phyloP scores from a whole-genome alignment of 2,113 vertebrate species.

The Archocentrus centrarchus region DNA sequence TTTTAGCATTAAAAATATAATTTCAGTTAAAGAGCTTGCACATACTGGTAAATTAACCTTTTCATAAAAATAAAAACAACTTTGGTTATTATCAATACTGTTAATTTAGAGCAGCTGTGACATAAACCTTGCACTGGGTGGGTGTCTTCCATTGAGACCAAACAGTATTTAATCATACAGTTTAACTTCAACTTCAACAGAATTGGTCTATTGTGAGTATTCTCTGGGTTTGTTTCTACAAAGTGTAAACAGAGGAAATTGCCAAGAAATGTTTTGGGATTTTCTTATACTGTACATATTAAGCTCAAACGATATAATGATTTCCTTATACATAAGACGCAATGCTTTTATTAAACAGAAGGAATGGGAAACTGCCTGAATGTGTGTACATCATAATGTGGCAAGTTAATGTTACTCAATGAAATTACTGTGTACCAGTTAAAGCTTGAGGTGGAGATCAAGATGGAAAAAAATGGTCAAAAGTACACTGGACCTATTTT shows the following conservation, averaged over 20 bases:
- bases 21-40: background rate
- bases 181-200: background rate
- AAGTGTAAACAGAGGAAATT: background rate
- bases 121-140: background rate
- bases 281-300: background rate
- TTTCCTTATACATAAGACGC: background rate
- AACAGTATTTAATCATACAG: background rate
- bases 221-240: background rate
- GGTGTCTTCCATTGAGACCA: background rate
- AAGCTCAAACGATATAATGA: background rate
- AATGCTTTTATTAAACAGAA: background rate
- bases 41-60: background rate
- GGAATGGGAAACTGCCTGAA: background rate
- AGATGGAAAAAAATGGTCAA: background rate
- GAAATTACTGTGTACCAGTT: background rate
- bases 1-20: background rate
- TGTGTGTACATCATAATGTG: background rate
- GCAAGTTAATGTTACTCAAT: background rate
- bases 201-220: background rate
- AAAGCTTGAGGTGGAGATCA: background rate
- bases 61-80: background rate
- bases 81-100: background rate
- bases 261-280: background rate
- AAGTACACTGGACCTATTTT: background rate
- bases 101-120: constrained; percentile 3